These are phyloP conservation scores for Clarias platycephalus DNA, from an alignment of 2,797 vertebrate genomes.

Conservation along the genomic window DNA sequence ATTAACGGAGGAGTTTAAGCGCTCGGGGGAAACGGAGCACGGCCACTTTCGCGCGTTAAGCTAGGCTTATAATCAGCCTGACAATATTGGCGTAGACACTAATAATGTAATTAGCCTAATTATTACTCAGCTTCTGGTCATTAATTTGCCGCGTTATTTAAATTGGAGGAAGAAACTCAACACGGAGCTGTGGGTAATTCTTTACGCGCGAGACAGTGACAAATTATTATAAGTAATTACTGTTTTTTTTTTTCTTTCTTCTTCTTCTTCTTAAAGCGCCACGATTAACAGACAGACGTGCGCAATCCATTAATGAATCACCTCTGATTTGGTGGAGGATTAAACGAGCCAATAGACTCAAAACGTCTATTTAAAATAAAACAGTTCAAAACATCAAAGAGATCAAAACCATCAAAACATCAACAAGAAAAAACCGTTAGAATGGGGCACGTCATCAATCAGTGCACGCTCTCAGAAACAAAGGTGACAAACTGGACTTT, in stretches of 20 bases:
- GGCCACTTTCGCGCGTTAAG: slow-evolving; percentile 25
- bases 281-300: slow-evolving; percentile 67
- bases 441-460: not conserved
- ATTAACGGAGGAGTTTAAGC: slow-evolving; percentile 43
- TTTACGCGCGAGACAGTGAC: slow-evolving; percentile 70
- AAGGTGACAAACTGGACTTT: not conserved
- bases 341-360: not conserved
- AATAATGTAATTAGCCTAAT: slow-evolving; percentile 58
- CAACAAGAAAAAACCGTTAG: not conserved
- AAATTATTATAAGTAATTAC: slow-evolving; percentile 71
- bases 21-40: slow-evolving; percentile 35
- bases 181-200: slow-evolving; percentile 69
- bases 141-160: slow-evolving; percentile 55
- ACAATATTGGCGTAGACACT: slow-evolving; percentile 47
- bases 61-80: slow-evolving; percentile 19
- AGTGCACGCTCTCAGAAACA: not conserved
- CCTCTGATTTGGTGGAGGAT: slow-evolving; percentile 59
- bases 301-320: slow-evolving; percentile 63
- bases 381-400: not conserved
- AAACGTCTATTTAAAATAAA: too few species aligned
- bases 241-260: slow-evolving; percentile 60
- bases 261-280: slow-evolving; percentile 42
- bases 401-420: not conserved
- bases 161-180: slow-evolving; percentile 54
- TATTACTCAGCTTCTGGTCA: slow-evolving; percentile 44